Evolutionary conservation across 2,888 invertebrate species (phyloP), one percentile per base, ranked within the genome.

Genomic region (Serrognathus titanus): DNA sequence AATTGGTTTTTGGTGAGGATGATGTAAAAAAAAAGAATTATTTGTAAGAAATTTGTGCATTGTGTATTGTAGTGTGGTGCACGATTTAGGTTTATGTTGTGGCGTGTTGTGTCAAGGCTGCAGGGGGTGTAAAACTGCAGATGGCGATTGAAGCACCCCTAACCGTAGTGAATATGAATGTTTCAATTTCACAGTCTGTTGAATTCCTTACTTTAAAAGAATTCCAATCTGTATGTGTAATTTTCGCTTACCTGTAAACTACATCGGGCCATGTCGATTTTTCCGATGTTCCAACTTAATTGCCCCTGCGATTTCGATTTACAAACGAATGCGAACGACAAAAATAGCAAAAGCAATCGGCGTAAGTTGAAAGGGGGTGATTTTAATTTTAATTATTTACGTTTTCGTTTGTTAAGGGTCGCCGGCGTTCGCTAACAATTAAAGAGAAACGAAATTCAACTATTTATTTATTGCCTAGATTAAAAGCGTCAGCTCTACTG

Each of bases 121-220:
- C 16, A 16, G 51, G 61, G 60, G 57, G 58, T 60, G 62, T 53
- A 55, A 58, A 62, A 54, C 56, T 60, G 60, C 60, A 62, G 62
- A 60, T 62, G 60, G 62, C 52, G 55, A 52, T 47, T 58, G 43
- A 41, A 12, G 53, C 45, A 53, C 52, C 45, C 55, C 51, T 53
- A 43, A 39, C 38, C 46, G 56, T 48, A 51, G 59, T 60, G 63
- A 63, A 64, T 64, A 64, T 64, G 63, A 64, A 64, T 64, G 63
- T 64, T 64, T 64, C 64, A 64, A 64, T 64, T 64, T 64, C 64
- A 64, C 63, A 64, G 59, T 63, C 63, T 59, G 64, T 63, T 61
- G 64, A 51, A 58, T 57, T 47, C 57, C 53, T 53, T 55, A 61
- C 58, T 60, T 59, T 57, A 54, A 58, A 62, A 60, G 55, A 60